Conservation (phyloP, 2,797 vertebrate species). For the Danionella dracula region DNA sequence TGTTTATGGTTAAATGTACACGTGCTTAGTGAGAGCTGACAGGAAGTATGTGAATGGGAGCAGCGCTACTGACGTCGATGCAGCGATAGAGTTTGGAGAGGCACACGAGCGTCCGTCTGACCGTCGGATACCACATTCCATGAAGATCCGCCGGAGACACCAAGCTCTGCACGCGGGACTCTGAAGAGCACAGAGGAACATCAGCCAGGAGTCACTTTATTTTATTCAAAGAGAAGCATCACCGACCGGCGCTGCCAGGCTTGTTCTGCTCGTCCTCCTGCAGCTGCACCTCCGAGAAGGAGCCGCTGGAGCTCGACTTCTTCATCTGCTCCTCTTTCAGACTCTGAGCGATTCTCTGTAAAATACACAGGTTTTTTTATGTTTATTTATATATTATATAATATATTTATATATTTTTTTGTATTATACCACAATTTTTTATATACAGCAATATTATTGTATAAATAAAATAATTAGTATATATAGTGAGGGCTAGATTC, state of each 20-base stretch:
- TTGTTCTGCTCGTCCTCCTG: conserved; percentile 76
- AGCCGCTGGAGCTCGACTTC: conserved; percentile 68
- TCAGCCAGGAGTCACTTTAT: no score
- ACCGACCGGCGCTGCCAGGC: conserved; percentile 73
- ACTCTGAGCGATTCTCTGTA: conserved; percentile 92
- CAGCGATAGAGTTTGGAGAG: conserved; percentile 98
- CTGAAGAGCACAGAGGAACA: neutral
- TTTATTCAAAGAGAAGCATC: neutral
- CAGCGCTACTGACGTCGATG: conserved; percentile 82
- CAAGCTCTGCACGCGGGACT: conserved; percentile 69
- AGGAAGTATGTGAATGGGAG: no score
- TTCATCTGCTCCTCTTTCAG: conserved; percentile 93
- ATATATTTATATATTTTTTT: no score
- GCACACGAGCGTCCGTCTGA: conserved; percentile 91
- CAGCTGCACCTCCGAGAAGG: conserved; percentile 84
- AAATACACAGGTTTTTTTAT: neutral
- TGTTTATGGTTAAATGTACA: no score
- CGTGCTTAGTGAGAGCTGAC: no score
- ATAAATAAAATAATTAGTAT: no score
- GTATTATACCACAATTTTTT: no score
- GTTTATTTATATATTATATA: no score
- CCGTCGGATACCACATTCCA: conserved; percentile 99
- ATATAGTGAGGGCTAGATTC: no score
- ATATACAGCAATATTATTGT: no score
- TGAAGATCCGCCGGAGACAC: conserved; percentile 96